Evolutionary conservation across 2,888 invertebrate genomes (phyloP), one percentile per base, ranked within the genome.

Genomic region (Pyrrhia umbra): DNA sequence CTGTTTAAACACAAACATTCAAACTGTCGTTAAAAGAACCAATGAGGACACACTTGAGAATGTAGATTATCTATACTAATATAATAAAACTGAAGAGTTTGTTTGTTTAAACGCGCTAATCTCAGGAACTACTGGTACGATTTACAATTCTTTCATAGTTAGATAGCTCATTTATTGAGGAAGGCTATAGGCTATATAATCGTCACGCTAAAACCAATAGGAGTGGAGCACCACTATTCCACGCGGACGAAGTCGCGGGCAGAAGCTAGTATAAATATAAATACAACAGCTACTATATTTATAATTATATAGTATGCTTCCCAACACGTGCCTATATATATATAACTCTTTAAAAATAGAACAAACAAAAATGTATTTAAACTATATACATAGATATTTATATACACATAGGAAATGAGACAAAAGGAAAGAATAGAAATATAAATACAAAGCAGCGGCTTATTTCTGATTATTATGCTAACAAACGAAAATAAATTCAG

Each of bases 401-500:
- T 34, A n/a, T 1, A 4, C 34, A n/a, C n/a, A 34, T 34, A n/a
- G n/a, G n/a, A 23, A 23, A 23, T 23, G 6, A 4, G 3, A 34
- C 34, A 34, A 34, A 27, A 34, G 34, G 30, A 13, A 30, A 30
- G 9, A 13, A 30, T n/a, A 13, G 5, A 34, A 34, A 34, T n/a
- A 34, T 34, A 34, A 34, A 34, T 34, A 34, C 1, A 9, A 13
- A n/a, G 4, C 34, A 13, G 34, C 5, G n/a, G 34, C 34, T 34
- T 34, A 34, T 34, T 34, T 34, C 13, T 6, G 15, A 37, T 37
- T 37, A 37, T 37, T n/a, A 20, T n/a, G 55, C 37, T 62, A 51
- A 68, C 64, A 72, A 69, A 68, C 43, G 50, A 62, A 27, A 20
- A 62, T 60, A 56, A 64, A 65, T 66, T 18, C 39, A 52, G 25